Base-by-base conservation (phyloP, 2,888 invertebrate species). In the Campaea margaritaria region DNA sequence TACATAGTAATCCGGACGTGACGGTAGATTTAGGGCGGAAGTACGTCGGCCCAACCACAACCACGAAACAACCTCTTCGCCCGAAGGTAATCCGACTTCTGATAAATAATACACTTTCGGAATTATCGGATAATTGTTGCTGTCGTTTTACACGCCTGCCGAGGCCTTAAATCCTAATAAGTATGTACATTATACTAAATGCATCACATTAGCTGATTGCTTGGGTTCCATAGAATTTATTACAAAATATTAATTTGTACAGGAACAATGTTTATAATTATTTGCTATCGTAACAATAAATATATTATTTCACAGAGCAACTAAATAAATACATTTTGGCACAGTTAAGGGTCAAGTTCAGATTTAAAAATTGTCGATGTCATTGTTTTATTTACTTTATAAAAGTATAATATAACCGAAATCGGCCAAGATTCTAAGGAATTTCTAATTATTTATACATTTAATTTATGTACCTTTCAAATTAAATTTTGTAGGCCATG, bases 401-500 rank as follows among this genome's bases (percentile, higher is more conserved):
- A 62, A 62, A 62, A 58, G 53, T 62, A 56, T 52, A 61, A 56
- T 48, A 46, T 45, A 13, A 46, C 39, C 43, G 47, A 34, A 27
- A 36, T 27, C 11, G 13, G n/a, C 4, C n/a, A 9, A 10, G 15
- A 60, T 16, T n/a, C n/a, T n/a, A n/a, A n/a, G n/a, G n/a, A n/a
- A n/a, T n/a, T n/a, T n/a, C n/a, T n/a, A n/a, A n/a, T n/a, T n/a
- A n/a, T n/a, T n/a, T n/a, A n/a, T n/a, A n/a, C n/a, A n/a, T n/a
- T n/a, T 43, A n/a, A n/a, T 21, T 39, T 21, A 3, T 21, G 5
- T 3, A 39, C n/a, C 3, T 39, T 13, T n/a, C n/a, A 38, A 31
- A 38, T n/a, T 56, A 55, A 57, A 64, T 62, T 56, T 59, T 56
- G 65, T 76, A 78, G 75, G 76, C 78, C 74, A 59, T 27, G 36